Base-by-base conservation (phyloP, 2,888 invertebrate species). In the Coenonympha arcania region DNA sequence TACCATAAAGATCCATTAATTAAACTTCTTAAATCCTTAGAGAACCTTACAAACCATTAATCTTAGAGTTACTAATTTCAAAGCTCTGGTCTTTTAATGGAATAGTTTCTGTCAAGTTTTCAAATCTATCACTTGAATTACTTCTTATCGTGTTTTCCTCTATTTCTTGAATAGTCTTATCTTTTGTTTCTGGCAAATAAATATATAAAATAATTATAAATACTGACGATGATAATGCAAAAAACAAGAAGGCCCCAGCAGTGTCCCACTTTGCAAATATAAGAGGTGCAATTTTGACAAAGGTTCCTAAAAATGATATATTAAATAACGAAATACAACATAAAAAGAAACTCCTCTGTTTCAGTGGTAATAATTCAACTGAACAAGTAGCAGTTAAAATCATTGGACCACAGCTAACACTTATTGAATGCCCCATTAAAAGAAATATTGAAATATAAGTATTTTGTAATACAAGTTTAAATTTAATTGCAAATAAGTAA, bases 271-370 rank as follows among this genome's bases (percentile, higher is more conserved):
- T 31, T 36, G 37, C 44, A 24, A 62, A 62, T 9, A 62, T 52
- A 13, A 47, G 52, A 3, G 63, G 61, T 4, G 55, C 20, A 2
- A 55, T 6, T 43, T 58, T 61, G 0, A 61, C 2, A 2, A 50
- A 6, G 8, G 48, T 28, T 13, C 43, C 57, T 16, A 53, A 28
- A 1, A 54, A 5, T 4, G 19, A 4, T 18, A 16, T 49, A 26
- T 24, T 39, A 28, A 37, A 6, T 20, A 33, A 6, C 6, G 22
- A 26, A 4, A 42, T 3, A n/a, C n/a, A 42, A 20, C 65, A 0
- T 67, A 53, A 37, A 72, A 58, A 1, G 67, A 62, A 59, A 50
- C 66, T 72, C 57, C 75, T 71, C 48, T 64, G 69, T 13, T 64
- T 63, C 34, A 71, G 56, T 37, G 76, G 73, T 6, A 20, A 56